phyloP scores from a whole-genome alignment of 2,113 vertebrate species.

The Trichechus manatus region DNA sequence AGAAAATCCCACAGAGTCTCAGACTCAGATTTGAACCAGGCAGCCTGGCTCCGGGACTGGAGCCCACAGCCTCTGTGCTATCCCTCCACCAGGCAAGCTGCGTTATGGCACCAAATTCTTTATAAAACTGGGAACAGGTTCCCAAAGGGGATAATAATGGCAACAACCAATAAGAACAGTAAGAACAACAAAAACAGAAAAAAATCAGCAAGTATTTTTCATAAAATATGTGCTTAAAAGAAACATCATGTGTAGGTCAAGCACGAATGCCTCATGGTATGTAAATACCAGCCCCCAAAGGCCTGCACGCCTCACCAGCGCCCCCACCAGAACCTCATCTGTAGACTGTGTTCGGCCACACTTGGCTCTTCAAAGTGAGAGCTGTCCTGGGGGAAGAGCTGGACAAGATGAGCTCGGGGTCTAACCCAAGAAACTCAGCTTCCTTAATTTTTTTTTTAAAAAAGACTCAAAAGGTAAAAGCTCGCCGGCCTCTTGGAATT shows the following conservation, averaged over 20 bases:
- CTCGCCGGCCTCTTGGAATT: not conserved
- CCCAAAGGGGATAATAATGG: not conserved
- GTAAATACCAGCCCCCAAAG: not conserved
- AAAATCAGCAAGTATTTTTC: not conserved
- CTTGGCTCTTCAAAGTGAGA: not conserved
- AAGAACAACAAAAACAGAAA: not conserved
- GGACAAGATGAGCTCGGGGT: not conserved
- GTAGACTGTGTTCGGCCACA: accelerated
- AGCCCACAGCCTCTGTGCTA: accelerated
- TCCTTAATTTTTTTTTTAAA: not conserved
- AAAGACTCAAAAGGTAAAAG: not conserved
- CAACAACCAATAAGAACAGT: accelerated
- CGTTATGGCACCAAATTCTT: not conserved
- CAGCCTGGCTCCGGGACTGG: not conserved
- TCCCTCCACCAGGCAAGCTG: not conserved
- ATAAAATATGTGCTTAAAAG: not conserved
- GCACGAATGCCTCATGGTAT: accelerated
- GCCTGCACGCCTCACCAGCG: not conserved
- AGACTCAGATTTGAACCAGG: not conserved
- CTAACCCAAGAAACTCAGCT: not conserved
- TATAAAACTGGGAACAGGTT: not conserved
- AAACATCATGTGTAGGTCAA: not conserved
- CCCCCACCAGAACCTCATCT: not conserved
- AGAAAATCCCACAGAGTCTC: not conserved
- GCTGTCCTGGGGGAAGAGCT: not conserved